phyloP scores from a whole-genome alignment of 1,140 invertebrate species.

The Drosophila funebris region DNA sequence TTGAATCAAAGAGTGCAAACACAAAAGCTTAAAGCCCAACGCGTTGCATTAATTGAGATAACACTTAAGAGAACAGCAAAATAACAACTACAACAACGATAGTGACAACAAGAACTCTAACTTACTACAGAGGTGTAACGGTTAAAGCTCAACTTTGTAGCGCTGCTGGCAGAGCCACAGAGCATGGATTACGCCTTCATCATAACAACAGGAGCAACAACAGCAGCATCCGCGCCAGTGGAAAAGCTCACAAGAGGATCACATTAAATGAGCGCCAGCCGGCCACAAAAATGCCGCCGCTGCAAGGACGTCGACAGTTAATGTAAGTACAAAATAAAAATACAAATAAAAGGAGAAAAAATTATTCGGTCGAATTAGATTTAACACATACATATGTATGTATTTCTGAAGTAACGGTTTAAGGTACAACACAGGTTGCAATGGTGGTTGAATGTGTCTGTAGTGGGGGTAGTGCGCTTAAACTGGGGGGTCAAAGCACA shows the following conservation, averaged over 20 bases:
- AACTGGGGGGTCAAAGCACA: slow-evolving; percentile 44
- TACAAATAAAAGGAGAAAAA: not conserved
- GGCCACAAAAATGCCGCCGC: slow-evolving; percentile 75
- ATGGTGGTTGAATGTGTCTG: slow-evolving; percentile 14
- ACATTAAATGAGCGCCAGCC: slow-evolving; percentile 58
- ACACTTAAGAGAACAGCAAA: slow-evolving; percentile 21
- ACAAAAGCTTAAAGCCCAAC: slow-evolving; percentile 8
- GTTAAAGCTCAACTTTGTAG: slow-evolving; percentile 31
- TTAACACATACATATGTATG: not conserved
- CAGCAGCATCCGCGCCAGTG: slow-evolving; percentile 15
- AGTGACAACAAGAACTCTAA: not conserved
- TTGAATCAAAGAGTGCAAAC: slow-evolving; percentile 30
- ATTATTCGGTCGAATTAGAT: slow-evolving; percentile 1
- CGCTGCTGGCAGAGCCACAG: slow-evolving; percentile 45
- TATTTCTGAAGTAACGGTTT: slow-evolving; percentile 25
- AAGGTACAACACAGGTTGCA: slow-evolving; percentile 19
- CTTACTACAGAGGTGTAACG: slow-evolving; percentile 7
- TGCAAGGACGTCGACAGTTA: slow-evolving; percentile 69
- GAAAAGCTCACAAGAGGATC: slow-evolving; percentile 45
- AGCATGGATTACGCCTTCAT: slow-evolving; percentile 64
- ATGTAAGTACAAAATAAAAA: slow-evolving; percentile 52
- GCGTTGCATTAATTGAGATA: slow-evolving; percentile 12
- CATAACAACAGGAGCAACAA: slow-evolving; percentile 27
- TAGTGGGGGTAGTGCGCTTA: not conserved
- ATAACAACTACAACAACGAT: slow-evolving; percentile 1